Evolutionary conservation across 2,113 vertebrate genomes (phyloP).

Genomic region (Psittacula cyanocephala): DNA sequence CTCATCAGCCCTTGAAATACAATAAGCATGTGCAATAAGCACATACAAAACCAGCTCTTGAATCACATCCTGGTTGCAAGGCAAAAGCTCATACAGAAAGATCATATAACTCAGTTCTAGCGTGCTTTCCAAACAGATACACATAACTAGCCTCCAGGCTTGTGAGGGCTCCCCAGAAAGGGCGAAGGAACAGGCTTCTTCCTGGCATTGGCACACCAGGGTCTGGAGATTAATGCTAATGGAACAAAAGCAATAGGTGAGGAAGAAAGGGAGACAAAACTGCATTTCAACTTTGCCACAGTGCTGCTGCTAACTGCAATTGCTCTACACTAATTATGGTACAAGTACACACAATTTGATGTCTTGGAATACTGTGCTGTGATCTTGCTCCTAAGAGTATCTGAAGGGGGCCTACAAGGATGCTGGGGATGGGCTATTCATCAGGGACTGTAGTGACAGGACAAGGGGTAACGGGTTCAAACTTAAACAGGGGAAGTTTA

Average conservation of each 20-base stretch:
- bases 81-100: neutral
- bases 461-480: too few species aligned
- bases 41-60: accelerated
- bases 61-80: neutral
- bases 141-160: neutral
- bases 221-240: neutral
- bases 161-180: neutral
- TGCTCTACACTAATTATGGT: neutral
- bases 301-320: neutral
- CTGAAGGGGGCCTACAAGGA: too few species aligned
- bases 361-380: neutral
- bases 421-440: too few species aligned
- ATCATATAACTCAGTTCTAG: neutral
- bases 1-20: neutral
- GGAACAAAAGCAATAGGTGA: neutral
- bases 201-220: neutral
- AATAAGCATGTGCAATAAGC: neutral
- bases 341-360: neutral
- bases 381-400: neutral
- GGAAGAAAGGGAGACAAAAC: neutral
- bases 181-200: neutral
- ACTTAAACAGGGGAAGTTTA: too few species aligned
- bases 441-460: too few species aligned
- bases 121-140: neutral
- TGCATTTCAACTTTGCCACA: neutral